Percentiles rank a stretch among this genome's conserved stretches.
phyloP scores from a whole-genome alignment of 2,113 vertebrate genomes.

The Pagrus major region DNA sequence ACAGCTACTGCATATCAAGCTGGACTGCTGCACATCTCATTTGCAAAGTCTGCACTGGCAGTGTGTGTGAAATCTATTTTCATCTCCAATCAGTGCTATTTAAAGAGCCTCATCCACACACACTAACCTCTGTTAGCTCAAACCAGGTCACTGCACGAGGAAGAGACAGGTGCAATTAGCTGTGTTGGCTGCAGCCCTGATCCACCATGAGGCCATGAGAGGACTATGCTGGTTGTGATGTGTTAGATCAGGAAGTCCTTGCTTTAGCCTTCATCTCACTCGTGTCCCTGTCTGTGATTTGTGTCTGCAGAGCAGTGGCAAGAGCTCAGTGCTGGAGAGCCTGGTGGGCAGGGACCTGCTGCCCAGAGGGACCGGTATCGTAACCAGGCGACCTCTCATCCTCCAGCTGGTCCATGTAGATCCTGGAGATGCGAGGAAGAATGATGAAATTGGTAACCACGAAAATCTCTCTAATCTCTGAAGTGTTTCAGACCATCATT shows the following conservation, averaged over 20 bases:
- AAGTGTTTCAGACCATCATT: neutral
- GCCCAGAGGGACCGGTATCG: slow-evolving; percentile 95
- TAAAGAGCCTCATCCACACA: slow-evolving; percentile 16
- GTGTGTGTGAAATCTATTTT: slow-evolving; percentile 39
- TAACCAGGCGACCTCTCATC: slow-evolving; percentile 96
- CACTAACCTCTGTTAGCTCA: neutral
- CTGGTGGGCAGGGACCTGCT: slow-evolving; percentile 96
- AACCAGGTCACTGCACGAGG: slow-evolving; percentile 20
- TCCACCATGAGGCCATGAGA: neutral
- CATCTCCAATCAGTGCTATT: slow-evolving; percentile 43
- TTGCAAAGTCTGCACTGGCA: slow-evolving; percentile 11
- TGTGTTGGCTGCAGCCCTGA: slow-evolving; percentile 8
- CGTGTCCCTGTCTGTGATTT: neutral
- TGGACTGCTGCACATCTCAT: slow-evolving; percentile 12
- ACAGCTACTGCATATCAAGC: neutral
- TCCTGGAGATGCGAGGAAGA: slow-evolving; percentile 91
- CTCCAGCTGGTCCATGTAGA: slow-evolving; percentile 96
- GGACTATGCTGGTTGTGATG: neutral
- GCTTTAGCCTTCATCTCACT: neutral
- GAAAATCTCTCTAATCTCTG: neutral
- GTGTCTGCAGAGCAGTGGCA: slow-evolving; percentile 95
- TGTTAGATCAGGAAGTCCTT: neutral
- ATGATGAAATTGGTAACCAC: slow-evolving; percentile 91
- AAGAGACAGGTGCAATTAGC: slow-evolving; percentile 21
- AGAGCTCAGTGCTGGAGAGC: slow-evolving; percentile 98